These are phyloP conservation scores for Drosophila bocki DNA, from an alignment of 1,140 invertebrate genomes.

Conservation along the genomic window DNA sequence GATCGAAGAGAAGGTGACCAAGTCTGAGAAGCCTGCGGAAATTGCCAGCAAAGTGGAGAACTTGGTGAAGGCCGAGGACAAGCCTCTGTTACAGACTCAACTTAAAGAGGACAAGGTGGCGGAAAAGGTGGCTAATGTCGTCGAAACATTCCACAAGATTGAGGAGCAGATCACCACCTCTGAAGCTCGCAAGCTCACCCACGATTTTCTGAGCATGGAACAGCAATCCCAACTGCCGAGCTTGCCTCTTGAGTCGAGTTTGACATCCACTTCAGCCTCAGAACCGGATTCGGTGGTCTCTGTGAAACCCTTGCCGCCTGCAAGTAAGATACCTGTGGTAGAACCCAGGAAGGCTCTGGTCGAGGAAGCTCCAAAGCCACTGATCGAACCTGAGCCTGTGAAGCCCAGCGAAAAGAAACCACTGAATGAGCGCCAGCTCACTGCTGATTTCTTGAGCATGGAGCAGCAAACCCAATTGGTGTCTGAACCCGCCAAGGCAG, in stretches of 20 bases:
- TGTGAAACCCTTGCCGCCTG: slow-evolving; percentile 53
- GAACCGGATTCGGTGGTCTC: slow-evolving; percentile 60
- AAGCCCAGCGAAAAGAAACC: slow-evolving; percentile 30
- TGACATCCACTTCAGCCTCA: slow-evolving; percentile 55
- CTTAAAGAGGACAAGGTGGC: slow-evolving; percentile 56
- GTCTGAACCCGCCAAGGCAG: slow-evolving; percentile 38
- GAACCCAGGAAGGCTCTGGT: slow-evolving; percentile 44
- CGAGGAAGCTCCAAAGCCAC: slow-evolving; percentile 44
- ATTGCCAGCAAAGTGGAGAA: slow-evolving; percentile 39
- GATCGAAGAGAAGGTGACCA: slow-evolving; percentile 61
- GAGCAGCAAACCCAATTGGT: slow-evolving; percentile 67
- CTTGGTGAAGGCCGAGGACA: slow-evolving; percentile 1
- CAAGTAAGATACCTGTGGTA: slow-evolving; percentile 64
- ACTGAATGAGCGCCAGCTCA: slow-evolving; percentile 57
- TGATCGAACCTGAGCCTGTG: slow-evolving; percentile 6
- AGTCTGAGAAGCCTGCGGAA: slow-evolving; percentile 52
- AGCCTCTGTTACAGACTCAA: not conserved
- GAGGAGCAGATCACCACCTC: slow-evolving; percentile 60
- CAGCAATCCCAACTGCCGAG: slow-evolving; percentile 69
- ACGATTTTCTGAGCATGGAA: slow-evolving; percentile 77
- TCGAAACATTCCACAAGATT: slow-evolving; percentile 71
- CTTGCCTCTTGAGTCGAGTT: slow-evolving; percentile 44
- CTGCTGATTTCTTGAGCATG: slow-evolving; percentile 72
- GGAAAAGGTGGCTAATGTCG: slow-evolving; percentile 52
- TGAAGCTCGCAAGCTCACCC: slow-evolving; percentile 62